phyloP scores from a whole-genome alignment of 2,888 invertebrate species.

The Mythimna impura region DNA sequence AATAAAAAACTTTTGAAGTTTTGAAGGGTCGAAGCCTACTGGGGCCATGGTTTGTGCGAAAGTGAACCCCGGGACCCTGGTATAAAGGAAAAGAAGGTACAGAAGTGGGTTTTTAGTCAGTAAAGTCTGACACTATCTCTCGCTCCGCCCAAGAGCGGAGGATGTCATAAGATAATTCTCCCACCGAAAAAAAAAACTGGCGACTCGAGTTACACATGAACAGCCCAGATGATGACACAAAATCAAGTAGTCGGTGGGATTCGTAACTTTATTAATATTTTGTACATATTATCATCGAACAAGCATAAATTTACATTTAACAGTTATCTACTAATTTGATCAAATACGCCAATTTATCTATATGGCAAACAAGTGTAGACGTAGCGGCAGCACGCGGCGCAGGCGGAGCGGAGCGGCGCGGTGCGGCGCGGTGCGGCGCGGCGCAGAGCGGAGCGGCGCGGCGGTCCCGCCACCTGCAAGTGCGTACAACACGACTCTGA shows the following conservation, averaged over 20 bases:
- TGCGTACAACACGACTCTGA: not conserved
- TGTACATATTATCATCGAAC: slow-evolving; percentile 68
- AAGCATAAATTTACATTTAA: slow-evolving; percentile 68
- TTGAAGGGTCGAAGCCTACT: too few relatives aligned
- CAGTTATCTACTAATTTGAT: slow-evolving; percentile 55
- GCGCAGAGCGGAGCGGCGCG: not conserved
- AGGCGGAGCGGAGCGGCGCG: not conserved
- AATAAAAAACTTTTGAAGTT: too few relatives aligned
- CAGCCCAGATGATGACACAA: not conserved
- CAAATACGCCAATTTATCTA: slow-evolving; percentile 28
- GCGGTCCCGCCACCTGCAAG: not conserved
- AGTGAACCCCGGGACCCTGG: too few relatives aligned
- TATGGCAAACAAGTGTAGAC: slow-evolving; percentile 35
- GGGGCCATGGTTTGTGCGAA: too few relatives aligned
- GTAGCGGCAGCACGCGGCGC: slow-evolving; percentile 24
- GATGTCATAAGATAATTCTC: too few relatives aligned
- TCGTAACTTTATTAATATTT: slow-evolving; percentile 68
- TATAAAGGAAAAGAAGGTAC: too few relatives aligned
- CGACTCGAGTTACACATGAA: not conserved
- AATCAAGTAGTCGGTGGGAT: slow-evolving; percentile 44
- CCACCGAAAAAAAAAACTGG: too few relatives aligned
- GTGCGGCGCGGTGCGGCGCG: not conserved
- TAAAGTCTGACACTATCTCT: too few relatives aligned
- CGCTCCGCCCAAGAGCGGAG: too few relatives aligned
- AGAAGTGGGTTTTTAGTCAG: too few relatives aligned